These are phyloP conservation scores for Ailuropoda melanoleuca DNA, from an alignment of 2,113 vertebrate genomes.

Conservation along the genomic window DNA sequence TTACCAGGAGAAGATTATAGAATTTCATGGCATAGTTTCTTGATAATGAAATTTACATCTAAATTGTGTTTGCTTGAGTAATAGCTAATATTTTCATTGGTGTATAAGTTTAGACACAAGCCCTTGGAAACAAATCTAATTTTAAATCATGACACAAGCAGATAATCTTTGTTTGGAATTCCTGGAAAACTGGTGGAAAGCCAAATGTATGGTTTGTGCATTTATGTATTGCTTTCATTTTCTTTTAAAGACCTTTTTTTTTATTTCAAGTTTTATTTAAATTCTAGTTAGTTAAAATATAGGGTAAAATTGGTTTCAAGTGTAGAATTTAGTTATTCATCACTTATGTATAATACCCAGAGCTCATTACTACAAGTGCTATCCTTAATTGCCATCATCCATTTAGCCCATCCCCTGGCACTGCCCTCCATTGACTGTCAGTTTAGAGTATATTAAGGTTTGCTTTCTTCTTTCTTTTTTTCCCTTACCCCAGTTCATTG, in stretches of 20 bases:
- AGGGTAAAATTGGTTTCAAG: background rate
- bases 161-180: background rate
- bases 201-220: background rate
- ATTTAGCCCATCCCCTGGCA: background rate
- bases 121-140: background rate
- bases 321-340: background rate
- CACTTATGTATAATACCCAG: background rate
- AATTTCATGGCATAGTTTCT: background rate
- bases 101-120: background rate
- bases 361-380: background rate
- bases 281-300: background rate
- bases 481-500: background rate
- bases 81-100: background rate
- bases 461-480: background rate
- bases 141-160: background rate
- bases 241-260: background rate
- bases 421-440: background rate
- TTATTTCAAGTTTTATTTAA: background rate
- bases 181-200: background rate
- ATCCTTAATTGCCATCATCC: background rate
- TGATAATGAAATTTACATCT: constrained; percentile 16
- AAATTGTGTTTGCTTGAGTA: background rate
- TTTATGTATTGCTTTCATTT: background rate
- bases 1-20: background rate
- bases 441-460: background rate